phyloP scores from a whole-genome alignment of 2,888 invertebrate genomes.

The Catocala fraxini region DNA sequence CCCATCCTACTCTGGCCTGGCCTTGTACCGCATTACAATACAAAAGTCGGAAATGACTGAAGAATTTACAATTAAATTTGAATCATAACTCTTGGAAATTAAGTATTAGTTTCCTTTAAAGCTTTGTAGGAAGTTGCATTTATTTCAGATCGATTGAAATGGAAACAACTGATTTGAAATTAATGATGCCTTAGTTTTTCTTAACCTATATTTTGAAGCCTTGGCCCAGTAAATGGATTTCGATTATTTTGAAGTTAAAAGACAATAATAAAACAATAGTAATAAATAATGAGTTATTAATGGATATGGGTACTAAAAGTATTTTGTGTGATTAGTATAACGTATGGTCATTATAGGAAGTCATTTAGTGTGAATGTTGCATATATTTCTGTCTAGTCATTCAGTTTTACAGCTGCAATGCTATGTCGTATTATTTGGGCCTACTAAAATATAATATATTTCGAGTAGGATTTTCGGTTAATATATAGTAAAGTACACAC shows the following conservation, averaged over 20 bases:
- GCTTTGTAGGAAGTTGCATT: slow-evolving; percentile 62
- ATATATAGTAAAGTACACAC: too few species aligned
- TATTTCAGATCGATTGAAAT: slow-evolving; percentile 68
- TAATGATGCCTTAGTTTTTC: slow-evolving; percentile 70
- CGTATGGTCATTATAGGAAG: too few species aligned
- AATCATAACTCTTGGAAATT: slow-evolving; percentile 55
- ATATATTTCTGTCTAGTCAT: too few species aligned
- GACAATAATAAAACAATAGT: slow-evolving; percentile 14
- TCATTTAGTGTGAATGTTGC: too few species aligned
- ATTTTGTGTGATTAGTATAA: background rate
- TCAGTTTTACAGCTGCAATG: too few species aligned
- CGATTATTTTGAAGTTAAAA: slow-evolving; percentile 34
- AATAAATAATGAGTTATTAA: slow-evolving; percentile 6
- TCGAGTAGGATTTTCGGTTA: too few species aligned
- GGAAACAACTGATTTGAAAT: slow-evolving; percentile 71
- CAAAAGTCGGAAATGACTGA: slow-evolving; percentile 78
- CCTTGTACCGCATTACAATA: slow-evolving; percentile 81
- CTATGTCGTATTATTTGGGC: too few species aligned
- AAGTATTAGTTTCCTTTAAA: slow-evolving; percentile 54
- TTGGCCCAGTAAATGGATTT: slow-evolving; percentile 61
- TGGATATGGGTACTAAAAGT: background rate
- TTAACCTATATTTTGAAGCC: slow-evolving; percentile 72
- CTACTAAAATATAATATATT: too few species aligned
- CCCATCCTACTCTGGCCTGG: slow-evolving; percentile 65
- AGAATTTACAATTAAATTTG: slow-evolving; percentile 68